These are phyloP conservation scores for Enteromius unitaeniatus DNA, from an alignment of 2,797 vertebrate species.

Conservation along the genomic window DNA sequence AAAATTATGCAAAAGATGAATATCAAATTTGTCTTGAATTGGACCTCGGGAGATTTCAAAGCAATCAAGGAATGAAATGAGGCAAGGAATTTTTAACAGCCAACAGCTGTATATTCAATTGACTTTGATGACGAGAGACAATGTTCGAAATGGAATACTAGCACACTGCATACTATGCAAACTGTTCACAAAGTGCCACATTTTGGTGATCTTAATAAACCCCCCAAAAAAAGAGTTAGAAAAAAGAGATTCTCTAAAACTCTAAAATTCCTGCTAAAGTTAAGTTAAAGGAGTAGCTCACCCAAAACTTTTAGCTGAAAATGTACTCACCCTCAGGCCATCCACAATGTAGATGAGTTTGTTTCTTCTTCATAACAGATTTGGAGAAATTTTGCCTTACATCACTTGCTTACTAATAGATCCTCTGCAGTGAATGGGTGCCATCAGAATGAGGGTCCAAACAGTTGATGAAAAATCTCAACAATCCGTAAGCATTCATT, in stretches of 20 bases:
- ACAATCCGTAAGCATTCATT: neutral
- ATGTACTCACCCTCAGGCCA: neutral
- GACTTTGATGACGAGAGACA: conserved; percentile 7
- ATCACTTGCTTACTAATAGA: neutral
- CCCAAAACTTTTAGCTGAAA: neutral
- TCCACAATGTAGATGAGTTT: neutral
- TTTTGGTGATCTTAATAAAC: neutral
- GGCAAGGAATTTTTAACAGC: conserved; percentile 12
- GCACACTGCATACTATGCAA: neutral
- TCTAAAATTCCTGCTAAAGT: neutral
- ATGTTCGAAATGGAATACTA: neutral
- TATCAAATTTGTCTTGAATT: conserved; percentile 37
- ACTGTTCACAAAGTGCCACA: neutral
- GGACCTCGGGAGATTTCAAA: conserved; percentile 17
- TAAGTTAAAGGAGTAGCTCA: neutral
- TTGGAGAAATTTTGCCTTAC: neutral
- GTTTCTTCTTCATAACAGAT: neutral
- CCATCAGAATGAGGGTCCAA: neutral
- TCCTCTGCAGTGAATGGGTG: neutral
- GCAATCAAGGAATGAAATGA: conserved; percentile 40
- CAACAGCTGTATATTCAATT: conserved; percentile 17
- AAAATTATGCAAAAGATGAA: conserved; percentile 32
- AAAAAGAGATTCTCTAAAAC: neutral
- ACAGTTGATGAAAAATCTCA: neutral
- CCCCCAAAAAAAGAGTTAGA: neutral